These are phyloP conservation scores for Cyprinodon brontotheroides DNA, from an alignment of 2,113 vertebrate genomes.

Conservation along the genomic window DNA sequence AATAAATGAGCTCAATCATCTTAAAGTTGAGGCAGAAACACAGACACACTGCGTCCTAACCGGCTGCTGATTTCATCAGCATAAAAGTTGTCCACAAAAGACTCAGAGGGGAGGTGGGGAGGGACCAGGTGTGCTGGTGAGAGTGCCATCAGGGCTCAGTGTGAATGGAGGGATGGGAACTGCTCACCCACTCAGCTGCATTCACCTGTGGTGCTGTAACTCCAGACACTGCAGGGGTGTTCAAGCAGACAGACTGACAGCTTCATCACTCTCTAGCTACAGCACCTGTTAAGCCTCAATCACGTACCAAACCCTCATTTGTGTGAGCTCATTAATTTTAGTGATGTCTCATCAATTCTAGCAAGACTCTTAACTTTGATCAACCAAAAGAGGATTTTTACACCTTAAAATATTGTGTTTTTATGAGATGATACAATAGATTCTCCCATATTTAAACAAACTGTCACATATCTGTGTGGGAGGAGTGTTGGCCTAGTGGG, in stretches of 20 bases:
- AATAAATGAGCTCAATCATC: conserved; percentile 4
- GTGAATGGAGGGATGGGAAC: not conserved
- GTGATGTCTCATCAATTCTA: not conserved
- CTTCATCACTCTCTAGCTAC: not conserved
- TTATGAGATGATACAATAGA: not conserved
- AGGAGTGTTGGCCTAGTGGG: too few relatives aligned
- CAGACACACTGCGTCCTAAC: not conserved
- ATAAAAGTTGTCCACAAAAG: not conserved
- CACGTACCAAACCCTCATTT: not conserved
- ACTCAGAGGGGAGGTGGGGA: not conserved
- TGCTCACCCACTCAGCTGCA: conserved; percentile 23
- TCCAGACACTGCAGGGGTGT: not conserved
- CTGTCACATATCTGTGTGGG: too few relatives aligned
- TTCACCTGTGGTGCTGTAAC: conserved; percentile 1
- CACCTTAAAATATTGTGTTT: not conserved
- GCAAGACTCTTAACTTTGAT: not conserved
- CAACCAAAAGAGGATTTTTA: not conserved
- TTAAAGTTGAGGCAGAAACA: conserved; percentile 14
- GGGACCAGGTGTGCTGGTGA: not conserved
- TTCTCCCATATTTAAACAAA: not conserved
- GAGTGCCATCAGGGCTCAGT: conserved; percentile 1
- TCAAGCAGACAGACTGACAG: not conserved
- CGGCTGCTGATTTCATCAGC: not conserved
- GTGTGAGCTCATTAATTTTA: not conserved
- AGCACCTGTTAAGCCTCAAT: not conserved